Percentiles rank a stretch among this genome's conserved stretches.
These are phyloP conservation scores for Escarpia spicata DNA, from an alignment of 2,888 invertebrate genomes.

Conservation along the genomic window DNA sequence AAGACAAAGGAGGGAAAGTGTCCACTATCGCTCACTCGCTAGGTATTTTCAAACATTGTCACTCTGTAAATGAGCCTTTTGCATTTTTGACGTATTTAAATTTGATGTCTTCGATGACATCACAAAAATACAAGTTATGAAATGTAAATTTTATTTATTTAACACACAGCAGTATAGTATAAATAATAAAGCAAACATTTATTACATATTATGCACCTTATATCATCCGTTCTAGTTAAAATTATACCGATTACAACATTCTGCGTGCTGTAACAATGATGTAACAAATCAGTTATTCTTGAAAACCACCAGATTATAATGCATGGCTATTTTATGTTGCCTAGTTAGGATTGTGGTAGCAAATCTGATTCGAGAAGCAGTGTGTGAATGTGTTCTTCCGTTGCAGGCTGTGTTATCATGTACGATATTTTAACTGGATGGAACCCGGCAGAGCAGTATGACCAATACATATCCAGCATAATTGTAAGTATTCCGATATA, in stretches of 20 bases:
- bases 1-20: slow-evolving; percentile 71
- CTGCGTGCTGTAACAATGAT: not conserved
- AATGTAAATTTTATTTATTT: too few relatives aligned
- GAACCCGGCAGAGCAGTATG: slow-evolving; percentile 68
- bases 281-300: not conserved
- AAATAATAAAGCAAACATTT: too few relatives aligned
- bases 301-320: not conserved
- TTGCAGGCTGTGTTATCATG: slow-evolving; percentile 73
- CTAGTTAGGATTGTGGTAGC: not conserved
- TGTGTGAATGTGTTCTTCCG: slow-evolving; percentile 24
- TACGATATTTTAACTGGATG: slow-evolving; percentile 77
- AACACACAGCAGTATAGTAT: too few relatives aligned
- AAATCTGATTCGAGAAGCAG: not conserved
- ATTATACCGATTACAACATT: not conserved
- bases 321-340: not conserved
- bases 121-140: not conserved
- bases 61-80: too few relatives aligned
- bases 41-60: slow-evolving; percentile 55
- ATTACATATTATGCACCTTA: not conserved
- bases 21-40: slow-evolving; percentile 77
- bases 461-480: slow-evolving; percentile 63
- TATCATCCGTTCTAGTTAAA: not conserved
- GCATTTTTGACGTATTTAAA: not conserved
- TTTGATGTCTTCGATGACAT: not conserved
- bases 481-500: slow-evolving; percentile 53